A percentile compares a stretch with the other conserved stretches of the same genome.
These are phyloP conservation scores for Chrysopa pallens DNA, from an alignment of 1,140 invertebrate species.

Conservation along the genomic window DNA sequence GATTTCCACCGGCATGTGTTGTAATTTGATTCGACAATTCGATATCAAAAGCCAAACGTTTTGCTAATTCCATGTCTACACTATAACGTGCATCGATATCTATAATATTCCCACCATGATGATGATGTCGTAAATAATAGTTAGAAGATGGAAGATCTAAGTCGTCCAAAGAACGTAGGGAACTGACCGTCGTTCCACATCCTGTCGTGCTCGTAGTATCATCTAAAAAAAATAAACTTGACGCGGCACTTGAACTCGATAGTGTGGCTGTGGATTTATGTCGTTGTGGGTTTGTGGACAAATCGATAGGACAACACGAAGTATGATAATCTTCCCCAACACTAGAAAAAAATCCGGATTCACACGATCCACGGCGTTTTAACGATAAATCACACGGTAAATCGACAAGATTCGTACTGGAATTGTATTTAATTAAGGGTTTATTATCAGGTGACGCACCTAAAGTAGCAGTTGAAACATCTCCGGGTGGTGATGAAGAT, in stretches of 20 bases:
- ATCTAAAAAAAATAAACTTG: constrained; percentile 35
- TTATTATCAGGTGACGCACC: neutral
- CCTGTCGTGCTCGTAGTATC: constrained; percentile 9
- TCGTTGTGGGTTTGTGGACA: neutral
- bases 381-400: constrained; percentile 16
- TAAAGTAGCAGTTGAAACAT: no score
- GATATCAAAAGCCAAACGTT: constrained; percentile 23
- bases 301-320: neutral
- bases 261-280: constrained; percentile 23
- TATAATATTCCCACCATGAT: constrained; percentile 3
- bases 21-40: constrained; percentile 21
- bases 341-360: constrained; percentile 76
- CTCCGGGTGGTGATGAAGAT: neutral
- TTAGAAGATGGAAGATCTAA: constrained; percentile 20
- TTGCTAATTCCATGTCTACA: constrained; percentile 21
- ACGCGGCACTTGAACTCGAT: constrained; percentile 34
- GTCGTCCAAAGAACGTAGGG: constrained; percentile 39
- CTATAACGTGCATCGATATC: constrained; percentile 14
- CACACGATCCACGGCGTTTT: constrained; percentile 61
- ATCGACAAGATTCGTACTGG: constrained; percentile 22
- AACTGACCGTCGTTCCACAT: constrained; percentile 25
- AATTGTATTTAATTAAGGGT: constrained; percentile 20
- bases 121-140: constrained; percentile 9
- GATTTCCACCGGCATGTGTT: constrained; percentile 21
- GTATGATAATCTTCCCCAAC: constrained; percentile 44